These are phyloP conservation scores for Mugil cephalus DNA, from an alignment of 2,113 vertebrate genomes.

Conservation along the genomic window DNA sequence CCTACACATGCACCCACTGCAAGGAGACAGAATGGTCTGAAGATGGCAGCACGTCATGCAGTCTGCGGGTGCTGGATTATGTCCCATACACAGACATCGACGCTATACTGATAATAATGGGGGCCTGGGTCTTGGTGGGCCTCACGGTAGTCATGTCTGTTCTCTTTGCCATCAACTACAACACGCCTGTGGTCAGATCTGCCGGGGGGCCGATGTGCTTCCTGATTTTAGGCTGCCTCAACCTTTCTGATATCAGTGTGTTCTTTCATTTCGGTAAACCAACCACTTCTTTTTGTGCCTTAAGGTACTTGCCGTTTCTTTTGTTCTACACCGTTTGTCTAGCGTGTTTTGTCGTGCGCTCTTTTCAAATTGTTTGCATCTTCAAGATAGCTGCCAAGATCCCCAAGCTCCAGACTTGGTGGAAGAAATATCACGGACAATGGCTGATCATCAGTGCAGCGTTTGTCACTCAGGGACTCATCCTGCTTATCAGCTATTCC, in stretches of 20 bases:
- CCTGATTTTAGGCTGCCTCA: constrained; percentile 87
- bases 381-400: constrained; percentile 88
- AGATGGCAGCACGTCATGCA: constrained; percentile 81
- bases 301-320: constrained; percentile 77
- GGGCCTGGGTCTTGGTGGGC: constrained; percentile 65
- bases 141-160: constrained; percentile 66
- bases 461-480: constrained; percentile 69
- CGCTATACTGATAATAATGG: constrained; percentile 75
- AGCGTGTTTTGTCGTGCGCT: constrained; percentile 86
- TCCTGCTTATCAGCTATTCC: constrained; percentile 66
- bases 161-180: constrained; percentile 82
- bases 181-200: constrained; percentile 90
- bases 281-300: constrained; percentile 65
- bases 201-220: constrained; percentile 89
- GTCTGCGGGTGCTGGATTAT: constrained; percentile 77
- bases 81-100: constrained; percentile 75
- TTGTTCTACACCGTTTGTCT: constrained; percentile 86
- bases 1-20: constrained; percentile 83
- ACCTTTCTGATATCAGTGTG: constrained; percentile 77
- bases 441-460: constrained; percentile 76
- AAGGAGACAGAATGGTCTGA: constrained; percentile 84
- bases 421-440: constrained; percentile 85
- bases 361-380: constrained; percentile 90
- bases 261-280: constrained; percentile 87
- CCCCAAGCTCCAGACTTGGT: constrained; percentile 81